Evolutionary conservation across 2,888 invertebrate species (phyloP), one percentile per base, ranked within the genome.

Genomic region (Temnothorax ravouxi): DNA sequence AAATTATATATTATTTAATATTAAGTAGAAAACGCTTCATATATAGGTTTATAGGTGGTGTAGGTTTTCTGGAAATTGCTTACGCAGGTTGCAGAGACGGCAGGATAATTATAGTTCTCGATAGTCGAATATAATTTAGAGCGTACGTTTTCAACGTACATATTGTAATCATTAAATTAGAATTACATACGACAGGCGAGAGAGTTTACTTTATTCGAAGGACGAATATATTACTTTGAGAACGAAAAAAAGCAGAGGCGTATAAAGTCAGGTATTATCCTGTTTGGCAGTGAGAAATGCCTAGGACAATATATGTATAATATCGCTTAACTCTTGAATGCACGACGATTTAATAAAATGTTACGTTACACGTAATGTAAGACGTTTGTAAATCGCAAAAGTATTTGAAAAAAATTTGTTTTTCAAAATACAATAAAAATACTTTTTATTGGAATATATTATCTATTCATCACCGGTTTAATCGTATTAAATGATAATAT

Each of bases 111-210:
- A 21, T 47, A 47, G 62, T 62, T 29, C 61, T 75, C 29, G 38
- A 13, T n/a, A 21, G 25, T 25, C 5, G 34, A 61, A 47, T 34
- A 34, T 44, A 38, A 5, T 54, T 54, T 21, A 15, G 9, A 62
- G 21, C 15, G 44, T 29, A 44, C 44, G 61, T 75, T 75, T 47
- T 62, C 18, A 75, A 50, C 47, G 15, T 47, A 34, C 38, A 52
- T 50, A 18, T 18, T 61, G 5, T n/a, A 72, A 75, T 47, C 1
- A 61, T 15, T n/a, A 15, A 59, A 91, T 91, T 88, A 91, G 91
- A 82, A 84, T 87, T 87, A 88, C 86, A 80, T 86, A 87, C 79
- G 61, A 15, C 88, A 77, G 86, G 84, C 71, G 80, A 87, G 75
- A 41, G 41, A 62, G 34, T 64, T 11, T 11, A 38, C 38, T 75